These are phyloP conservation scores for Tipula helvola DNA, from an alignment of 2,888 invertebrate genomes.

Conservation along the genomic window DNA sequence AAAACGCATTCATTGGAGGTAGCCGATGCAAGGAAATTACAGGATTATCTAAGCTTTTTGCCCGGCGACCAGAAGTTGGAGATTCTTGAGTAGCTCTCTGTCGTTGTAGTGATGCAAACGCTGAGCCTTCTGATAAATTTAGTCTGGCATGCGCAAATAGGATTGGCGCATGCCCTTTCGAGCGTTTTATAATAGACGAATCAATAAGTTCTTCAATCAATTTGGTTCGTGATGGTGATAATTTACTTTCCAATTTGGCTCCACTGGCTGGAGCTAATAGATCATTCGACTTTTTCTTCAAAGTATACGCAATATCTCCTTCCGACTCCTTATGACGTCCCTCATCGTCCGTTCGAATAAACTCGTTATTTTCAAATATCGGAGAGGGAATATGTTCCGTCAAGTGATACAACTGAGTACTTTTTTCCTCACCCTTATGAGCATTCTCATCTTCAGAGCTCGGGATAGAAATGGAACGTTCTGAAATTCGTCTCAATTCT, in stretches of 20 bases:
- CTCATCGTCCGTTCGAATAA: slow-evolving; percentile 46
- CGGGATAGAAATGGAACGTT: slow-evolving; percentile 61
- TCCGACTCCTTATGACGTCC: slow-evolving; percentile 39
- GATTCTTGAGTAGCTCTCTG: slow-evolving; percentile 64
- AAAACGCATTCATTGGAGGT: slow-evolving; percentile 74
- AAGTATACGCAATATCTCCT: slow-evolving; percentile 41
- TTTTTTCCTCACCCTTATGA: slow-evolving; percentile 41
- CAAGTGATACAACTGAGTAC: slow-evolving; percentile 45
- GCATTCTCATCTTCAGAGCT: slow-evolving; percentile 61
- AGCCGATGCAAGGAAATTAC: slow-evolving; percentile 67
- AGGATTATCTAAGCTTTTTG: slow-evolving; percentile 74
- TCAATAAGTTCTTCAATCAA: slow-evolving; percentile 52
- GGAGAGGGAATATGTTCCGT: slow-evolving; percentile 52
- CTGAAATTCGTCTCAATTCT: slow-evolving; percentile 56
- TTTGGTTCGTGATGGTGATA: slow-evolving; percentile 36
- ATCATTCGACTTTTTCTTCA: slow-evolving; percentile 15
- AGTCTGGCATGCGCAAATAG: slow-evolving; percentile 67
- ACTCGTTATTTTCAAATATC: slow-evolving; percentile 46
- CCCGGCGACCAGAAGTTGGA: slow-evolving; percentile 59
- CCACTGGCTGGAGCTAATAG: slow-evolving; percentile 14
- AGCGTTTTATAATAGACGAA: slow-evolving; percentile 52
- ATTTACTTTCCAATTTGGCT: slow-evolving; percentile 22
- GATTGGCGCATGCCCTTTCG: slow-evolving; percentile 62
- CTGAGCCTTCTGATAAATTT: slow-evolving; percentile 75
- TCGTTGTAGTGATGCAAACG: slow-evolving; percentile 57